Evolutionary conservation across 2,797 vertebrate species (phyloP).

Genomic region (Dermochelys coriacea): DNA sequence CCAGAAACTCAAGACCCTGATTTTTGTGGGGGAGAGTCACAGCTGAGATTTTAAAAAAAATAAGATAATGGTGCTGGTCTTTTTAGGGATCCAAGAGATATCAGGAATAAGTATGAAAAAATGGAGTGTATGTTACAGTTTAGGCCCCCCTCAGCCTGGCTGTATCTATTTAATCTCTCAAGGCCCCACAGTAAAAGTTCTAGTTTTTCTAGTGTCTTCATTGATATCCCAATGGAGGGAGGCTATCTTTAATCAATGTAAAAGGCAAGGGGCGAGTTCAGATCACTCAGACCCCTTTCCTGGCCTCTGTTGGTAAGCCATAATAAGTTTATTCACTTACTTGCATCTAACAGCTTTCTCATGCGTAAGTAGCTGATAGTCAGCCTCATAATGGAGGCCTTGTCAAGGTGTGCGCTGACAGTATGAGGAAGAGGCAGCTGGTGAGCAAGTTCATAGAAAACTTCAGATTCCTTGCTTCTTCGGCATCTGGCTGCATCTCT

Average conservation of each 20-base stretch:
- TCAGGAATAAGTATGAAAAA: not conserved
- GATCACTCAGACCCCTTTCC: not conserved
- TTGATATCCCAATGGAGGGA: not conserved
- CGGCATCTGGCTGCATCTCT: slow-evolving; percentile 94
- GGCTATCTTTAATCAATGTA: not conserved
- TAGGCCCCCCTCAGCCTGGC: not conserved
- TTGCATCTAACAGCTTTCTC: slow-evolving; percentile 90
- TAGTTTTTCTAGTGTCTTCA: not conserved
- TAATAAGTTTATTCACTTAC: slow-evolving; percentile 78
- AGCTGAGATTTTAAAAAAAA: not conserved
- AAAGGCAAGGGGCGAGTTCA: not conserved
- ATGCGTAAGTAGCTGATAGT: slow-evolving; percentile 97
- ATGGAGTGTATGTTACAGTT: not conserved
- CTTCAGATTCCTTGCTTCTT: slow-evolving; percentile 96
- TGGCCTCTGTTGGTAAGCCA: accelerated
- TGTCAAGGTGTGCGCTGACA: slow-evolving; percentile 94
- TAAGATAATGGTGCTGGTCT: not conserved
- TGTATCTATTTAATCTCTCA: not conserved
- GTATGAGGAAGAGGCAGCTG: slow-evolving; percentile 96
- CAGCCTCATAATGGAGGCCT: slow-evolving; percentile 98
- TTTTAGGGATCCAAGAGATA: not conserved
- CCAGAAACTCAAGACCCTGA: not conserved
- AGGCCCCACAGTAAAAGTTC: not conserved
- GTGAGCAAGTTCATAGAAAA: slow-evolving; percentile 96
- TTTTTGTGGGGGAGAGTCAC: not conserved